Conservation (phyloP, 2,113 vertebrate genomes). For the Microcebus tavaratra region DNA sequence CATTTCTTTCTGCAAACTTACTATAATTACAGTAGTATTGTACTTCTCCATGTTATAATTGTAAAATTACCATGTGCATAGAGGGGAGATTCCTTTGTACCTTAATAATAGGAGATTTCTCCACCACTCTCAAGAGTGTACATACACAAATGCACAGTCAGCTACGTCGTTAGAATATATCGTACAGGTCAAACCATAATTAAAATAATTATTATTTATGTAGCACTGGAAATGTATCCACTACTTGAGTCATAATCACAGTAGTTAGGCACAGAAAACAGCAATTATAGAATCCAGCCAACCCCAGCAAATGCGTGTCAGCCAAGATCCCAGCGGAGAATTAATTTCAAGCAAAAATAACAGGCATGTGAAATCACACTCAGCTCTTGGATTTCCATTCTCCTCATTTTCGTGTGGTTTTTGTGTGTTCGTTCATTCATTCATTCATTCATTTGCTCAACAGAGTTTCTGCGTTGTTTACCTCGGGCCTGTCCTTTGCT, state of each 20-base stretch:
- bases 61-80: conserved; percentile 42
- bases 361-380: not conserved
- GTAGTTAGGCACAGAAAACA: conserved; percentile 75
- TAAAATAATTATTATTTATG: conserved; percentile 78
- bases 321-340: conserved; percentile 66
- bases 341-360: conserved; percentile 46
- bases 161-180: conserved; percentile 40
- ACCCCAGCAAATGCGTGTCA: conserved; percentile 50
- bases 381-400: not conserved
- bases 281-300: conserved; percentile 76
- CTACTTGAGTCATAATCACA: conserved; percentile 74
- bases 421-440: too few species aligned
- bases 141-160: conserved; percentile 52
- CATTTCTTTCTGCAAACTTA: conserved; percentile 55
- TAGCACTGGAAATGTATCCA: conserved; percentile 57
- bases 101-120: conserved; percentile 31
- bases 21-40: conserved; percentile 37
- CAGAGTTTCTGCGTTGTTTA: not conserved
- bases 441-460: not conserved
- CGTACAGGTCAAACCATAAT: conserved; percentile 73
- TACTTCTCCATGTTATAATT: conserved; percentile 50
- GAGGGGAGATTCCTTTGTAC: conserved; percentile 59
- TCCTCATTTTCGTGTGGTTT: not conserved
- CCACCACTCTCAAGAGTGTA: not conserved
- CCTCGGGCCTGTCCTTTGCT: not conserved